Evolutionary conservation across 2,888 invertebrate species (phyloP).

Genomic region (Clivina fossor): DNA sequence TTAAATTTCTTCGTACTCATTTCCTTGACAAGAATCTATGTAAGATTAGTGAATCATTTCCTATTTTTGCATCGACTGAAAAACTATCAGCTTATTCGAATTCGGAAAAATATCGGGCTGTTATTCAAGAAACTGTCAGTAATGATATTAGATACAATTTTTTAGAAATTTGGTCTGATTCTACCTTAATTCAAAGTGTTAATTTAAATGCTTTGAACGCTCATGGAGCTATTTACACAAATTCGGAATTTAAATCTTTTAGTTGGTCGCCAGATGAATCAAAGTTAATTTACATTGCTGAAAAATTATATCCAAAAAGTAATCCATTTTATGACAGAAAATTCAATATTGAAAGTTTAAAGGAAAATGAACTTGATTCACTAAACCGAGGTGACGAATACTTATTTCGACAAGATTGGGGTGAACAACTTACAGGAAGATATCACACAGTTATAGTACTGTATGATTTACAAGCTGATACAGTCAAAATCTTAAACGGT

Average conservation of each 20-base stretch:
- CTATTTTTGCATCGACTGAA: too few relatives aligned
- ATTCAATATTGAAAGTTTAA: slow-evolving; percentile 49
- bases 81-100: slow-evolving; percentile 61
- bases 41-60: slow-evolving; percentile 45
- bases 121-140: slow-evolving; percentile 62
- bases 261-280: slow-evolving; percentile 74
- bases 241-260: slow-evolving; percentile 67
- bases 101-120: slow-evolving; percentile 61
- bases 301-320: slow-evolving; percentile 73
- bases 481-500: slow-evolving; percentile 58
- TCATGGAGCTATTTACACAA: slow-evolving; percentile 80
- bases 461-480: slow-evolving; percentile 64
- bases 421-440: slow-evolving; percentile 78
- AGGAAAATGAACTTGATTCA: slow-evolving; percentile 41
- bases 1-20: slow-evolving; percentile 60
- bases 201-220: slow-evolving; percentile 71
- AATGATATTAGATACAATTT: slow-evolving; percentile 63
- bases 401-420: slow-evolving; percentile 77
- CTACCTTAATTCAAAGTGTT: slow-evolving; percentile 61
- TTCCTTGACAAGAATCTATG: slow-evolving; percentile 56
- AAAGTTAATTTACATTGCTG: slow-evolving; percentile 76
- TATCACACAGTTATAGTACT: slow-evolving; percentile 69
- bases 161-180: slow-evolving; percentile 72
- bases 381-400: slow-evolving; percentile 64
- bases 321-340: slow-evolving; percentile 75